Conservation (phyloP, 2,888 invertebrate genomes). For the Mesoligia furuncula region DNA sequence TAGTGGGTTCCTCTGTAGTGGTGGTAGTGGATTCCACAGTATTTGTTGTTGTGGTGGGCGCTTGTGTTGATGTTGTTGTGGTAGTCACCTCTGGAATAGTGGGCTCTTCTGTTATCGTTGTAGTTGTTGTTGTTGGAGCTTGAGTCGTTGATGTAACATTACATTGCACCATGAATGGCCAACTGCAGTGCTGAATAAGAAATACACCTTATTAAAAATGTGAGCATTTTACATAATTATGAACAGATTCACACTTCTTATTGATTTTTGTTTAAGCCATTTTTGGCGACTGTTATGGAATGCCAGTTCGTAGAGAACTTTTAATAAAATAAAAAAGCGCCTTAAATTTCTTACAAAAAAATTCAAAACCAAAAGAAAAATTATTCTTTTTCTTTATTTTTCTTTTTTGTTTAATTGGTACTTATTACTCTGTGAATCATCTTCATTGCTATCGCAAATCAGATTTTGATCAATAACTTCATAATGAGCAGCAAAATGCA, state of each 20-base stretch:
- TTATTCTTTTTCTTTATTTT: too few species aligned
- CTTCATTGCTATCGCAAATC: too few species aligned
- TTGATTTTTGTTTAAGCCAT: background rate
- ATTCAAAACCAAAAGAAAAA: too few species aligned
- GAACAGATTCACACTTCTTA: background rate
- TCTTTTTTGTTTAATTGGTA: too few species aligned
- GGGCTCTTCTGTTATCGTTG: background rate
- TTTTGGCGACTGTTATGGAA: background rate
- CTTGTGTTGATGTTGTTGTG: background rate
- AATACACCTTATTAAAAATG: background rate
- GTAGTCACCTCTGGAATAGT: background rate
- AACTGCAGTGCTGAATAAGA: constrained; percentile 27
- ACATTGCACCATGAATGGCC: constrained; percentile 49
- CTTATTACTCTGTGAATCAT: too few species aligned
- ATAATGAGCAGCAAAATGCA: too few species aligned
- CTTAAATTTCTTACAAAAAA: too few species aligned
- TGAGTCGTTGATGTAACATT: constrained; percentile 21
- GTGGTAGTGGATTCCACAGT: background rate
- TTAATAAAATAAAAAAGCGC: background rate
- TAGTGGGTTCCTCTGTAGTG: background rate
- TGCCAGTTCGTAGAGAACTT: background rate
- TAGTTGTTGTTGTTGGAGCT: constrained; percentile 21
- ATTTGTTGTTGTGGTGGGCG: background rate
- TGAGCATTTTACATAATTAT: too few species aligned
- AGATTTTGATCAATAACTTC: too few species aligned